phyloP scores from a whole-genome alignment of 2,113 vertebrate genomes.

The Sturnus vulgaris region DNA sequence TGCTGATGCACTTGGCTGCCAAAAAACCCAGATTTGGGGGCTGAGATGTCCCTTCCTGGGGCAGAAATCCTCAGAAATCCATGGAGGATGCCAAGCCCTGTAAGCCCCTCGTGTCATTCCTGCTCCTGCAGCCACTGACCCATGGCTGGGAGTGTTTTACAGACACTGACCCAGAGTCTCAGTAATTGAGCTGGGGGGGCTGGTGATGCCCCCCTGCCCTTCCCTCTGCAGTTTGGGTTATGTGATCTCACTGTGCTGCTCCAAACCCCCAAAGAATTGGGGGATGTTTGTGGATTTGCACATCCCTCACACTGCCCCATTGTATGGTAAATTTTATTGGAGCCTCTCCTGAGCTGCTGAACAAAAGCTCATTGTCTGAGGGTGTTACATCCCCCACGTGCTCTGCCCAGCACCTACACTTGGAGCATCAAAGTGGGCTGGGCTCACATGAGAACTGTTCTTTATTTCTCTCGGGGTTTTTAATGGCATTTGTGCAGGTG shows the following conservation, averaged over 20 bases:
- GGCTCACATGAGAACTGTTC: not conserved
- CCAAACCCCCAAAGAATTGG: not conserved
- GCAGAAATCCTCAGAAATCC: not conserved
- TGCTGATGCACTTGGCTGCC: not conserved
- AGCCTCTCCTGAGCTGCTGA: slow-evolving; percentile 3
- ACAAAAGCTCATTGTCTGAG: slow-evolving; percentile 55
- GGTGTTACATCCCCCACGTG: not conserved
- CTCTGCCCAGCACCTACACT: not conserved
- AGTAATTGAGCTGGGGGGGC: not conserved
- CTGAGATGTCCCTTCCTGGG: not conserved
- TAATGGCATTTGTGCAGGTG: not conserved
- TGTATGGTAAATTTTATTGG: slow-evolving; percentile 40
- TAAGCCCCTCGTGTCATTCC: fast-evolving
- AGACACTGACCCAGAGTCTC: not conserved
- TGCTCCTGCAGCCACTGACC: fast-evolving
- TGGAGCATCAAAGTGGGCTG: not conserved
- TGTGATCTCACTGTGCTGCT: not conserved
- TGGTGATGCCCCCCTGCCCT: not conserved
- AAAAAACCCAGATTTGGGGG: not conserved
- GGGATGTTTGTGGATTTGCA: not conserved
- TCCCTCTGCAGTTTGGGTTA: not conserved
- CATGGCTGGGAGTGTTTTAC: not conserved
- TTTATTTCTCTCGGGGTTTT: not conserved
- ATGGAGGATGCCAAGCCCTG: fast-evolving
- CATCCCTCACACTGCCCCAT: slow-evolving; percentile 4